Evolutionary conservation across 2,888 invertebrate genomes (phyloP).

Genomic region (Drosophila fulvimacula): DNA sequence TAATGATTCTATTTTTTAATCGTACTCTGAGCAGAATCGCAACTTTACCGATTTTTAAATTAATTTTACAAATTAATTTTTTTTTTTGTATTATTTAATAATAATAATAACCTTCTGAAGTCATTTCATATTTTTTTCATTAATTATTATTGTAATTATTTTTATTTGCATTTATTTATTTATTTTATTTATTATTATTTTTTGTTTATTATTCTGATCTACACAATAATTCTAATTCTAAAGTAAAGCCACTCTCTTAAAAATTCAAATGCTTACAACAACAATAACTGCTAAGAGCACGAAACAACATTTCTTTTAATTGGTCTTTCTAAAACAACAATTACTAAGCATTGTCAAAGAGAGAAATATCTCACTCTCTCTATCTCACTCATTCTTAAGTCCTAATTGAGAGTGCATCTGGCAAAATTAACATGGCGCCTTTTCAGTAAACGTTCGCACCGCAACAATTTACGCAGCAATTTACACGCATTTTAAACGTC

Average conservation of each 20-base stretch:
- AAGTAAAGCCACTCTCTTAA: background rate
- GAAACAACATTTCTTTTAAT: background rate
- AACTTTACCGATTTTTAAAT: too few species aligned
- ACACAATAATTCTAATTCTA: background rate
- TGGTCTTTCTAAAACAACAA: too few species aligned
- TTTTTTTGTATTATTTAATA: too few species aligned
- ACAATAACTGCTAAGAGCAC: background rate
- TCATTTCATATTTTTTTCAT: too few species aligned
- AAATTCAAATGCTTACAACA: background rate
- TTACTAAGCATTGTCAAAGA: background rate
- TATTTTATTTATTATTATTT: too few species aligned
- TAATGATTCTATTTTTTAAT: background rate
- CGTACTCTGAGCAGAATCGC: too few species aligned
- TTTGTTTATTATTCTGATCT: background rate
- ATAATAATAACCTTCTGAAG: too few species aligned
- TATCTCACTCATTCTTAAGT: background rate
- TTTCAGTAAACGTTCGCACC: background rate
- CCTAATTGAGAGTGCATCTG: background rate
- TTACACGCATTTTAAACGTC: background rate
- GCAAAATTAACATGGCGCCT: too few species aligned
- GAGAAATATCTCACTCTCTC: fast-evolving
- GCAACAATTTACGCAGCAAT: background rate
- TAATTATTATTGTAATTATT: too few species aligned
- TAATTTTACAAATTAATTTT: too few species aligned
- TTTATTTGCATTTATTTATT: too few species aligned